Base-by-base conservation (phyloP, 2,113 vertebrate genomes). In the Nanorana parkeri region DNA sequence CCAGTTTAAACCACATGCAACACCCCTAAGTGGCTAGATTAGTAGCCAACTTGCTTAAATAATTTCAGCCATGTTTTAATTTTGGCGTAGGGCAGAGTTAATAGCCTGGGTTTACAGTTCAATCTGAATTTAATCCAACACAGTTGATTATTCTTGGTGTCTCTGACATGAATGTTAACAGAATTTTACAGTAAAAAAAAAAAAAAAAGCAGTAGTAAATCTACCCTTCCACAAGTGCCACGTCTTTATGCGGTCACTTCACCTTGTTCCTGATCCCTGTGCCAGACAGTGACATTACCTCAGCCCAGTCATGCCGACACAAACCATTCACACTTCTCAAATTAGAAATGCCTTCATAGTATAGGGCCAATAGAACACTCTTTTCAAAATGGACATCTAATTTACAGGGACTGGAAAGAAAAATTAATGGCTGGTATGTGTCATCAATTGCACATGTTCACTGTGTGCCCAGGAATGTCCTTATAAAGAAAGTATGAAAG, bases 371-470 rank as follows among this genome's bases (percentile, higher is more conserved):
- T 26, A 55, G 63, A 68, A 21, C 41, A 47, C 21, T 58, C 20
- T 60, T 83, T 83, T 83, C 80, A 71, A 76, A 68, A 83, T 76
- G 66, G 71, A 60, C 17, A 5, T 51, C 63, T 76, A 76, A 83
- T 83, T 81, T 76, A 76, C 23, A 76, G 28, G 41, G 23, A 19
- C 47, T 68, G 80, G 71, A 76, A 83, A 83, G 58, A 60, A 41
- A 63, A 76, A 29, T 76, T 68, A 83, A 55, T 28, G 51, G 20
- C 72, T 81, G 68, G 41, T 32, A 81, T 72, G 78, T 72, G 68
- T 81, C 78, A 81, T 54, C 63, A 60, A 47, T 28, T 51, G 29
- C 66, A 71, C 55, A 69, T 41, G 19, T 60, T 51, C 20, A 26
- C 28, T 23, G 68, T 23, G 19, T 52, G 36, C 36, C 78, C 68